Evolutionary conservation across 1,140 invertebrate genomes (phyloP), one percentile per base, ranked within the genome.

Genomic region (Asbolus verrucosus): DNA sequence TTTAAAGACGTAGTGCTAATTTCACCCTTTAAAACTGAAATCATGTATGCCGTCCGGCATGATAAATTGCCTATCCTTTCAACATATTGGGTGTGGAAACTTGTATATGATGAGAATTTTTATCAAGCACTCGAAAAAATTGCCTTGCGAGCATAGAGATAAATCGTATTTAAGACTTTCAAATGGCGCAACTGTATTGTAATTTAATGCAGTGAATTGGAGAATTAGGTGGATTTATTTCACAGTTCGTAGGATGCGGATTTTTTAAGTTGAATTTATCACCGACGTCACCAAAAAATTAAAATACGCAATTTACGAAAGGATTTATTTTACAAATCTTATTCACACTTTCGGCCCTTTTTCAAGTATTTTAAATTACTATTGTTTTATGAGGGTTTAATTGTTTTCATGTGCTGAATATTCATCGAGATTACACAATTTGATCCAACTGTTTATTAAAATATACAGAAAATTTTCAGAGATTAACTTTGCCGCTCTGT

Each of bases 141-240:
- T 41, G 16, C 11, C 61, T 8, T 63, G n/a, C 30, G 11, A 19
- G 36, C 39, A 14, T 11, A 11, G 24, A 39, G 54, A 67, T 67
- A 67, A 69, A 62, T 46, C 36, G 67, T 15, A 36, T 62, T 68
- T 69, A 62, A 50, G 67, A 62, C 36, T 69, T 69, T 62, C 67
- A 69, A 69, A 69, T 69, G 38, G n/a, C 24, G 11, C 30, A 14
- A 61, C 14, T n/a, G 60, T 62, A 54, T 68, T 68, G 46, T 68
- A 69, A 69, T 69, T 69, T 69, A 69, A 69, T 69, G 30, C 67
- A 69, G 39, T 62, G 50, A 63, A 24, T 14, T 19, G 19, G 36
- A 16, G 33, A 41, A 41, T 38, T 41, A 63, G 19, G 36, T 6
- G 61, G 33, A 19, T 39, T n/a, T 6, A 5, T n/a, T 62, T 6